A percentile compares a stretch with the other conserved stretches of the same genome.
phyloP scores from a whole-genome alignment of 2,888 invertebrate species.

The Coleophora deauratella region DNA sequence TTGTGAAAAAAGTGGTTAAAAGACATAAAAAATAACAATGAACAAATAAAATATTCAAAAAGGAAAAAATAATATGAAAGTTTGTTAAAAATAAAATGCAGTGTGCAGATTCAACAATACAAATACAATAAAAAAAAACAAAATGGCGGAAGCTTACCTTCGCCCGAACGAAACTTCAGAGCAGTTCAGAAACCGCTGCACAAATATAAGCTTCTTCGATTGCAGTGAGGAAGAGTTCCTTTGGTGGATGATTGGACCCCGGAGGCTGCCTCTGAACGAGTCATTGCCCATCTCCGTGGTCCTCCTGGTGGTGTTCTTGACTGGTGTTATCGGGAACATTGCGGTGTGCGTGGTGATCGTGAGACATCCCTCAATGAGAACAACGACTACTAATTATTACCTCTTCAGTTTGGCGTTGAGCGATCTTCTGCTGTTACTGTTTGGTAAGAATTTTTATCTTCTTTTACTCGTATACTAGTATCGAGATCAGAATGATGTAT shows the following conservation, averaged over 20 bases:
- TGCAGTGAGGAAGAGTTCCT: conserved; percentile 77
- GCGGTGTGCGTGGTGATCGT: conserved; percentile 90
- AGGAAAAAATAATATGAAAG: too few relatives aligned
- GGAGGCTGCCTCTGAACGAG: conserved; percentile 71
- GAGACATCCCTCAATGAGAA: conserved; percentile 86
- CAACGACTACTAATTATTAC: conserved; percentile 95
- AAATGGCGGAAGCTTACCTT: conserved; percentile 38
- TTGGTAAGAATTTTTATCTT: conserved; percentile 77
- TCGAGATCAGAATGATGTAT: too few relatives aligned
- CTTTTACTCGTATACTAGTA: too few relatives aligned
- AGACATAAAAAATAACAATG: too few relatives aligned
- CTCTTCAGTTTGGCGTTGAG: conserved; percentile 91
- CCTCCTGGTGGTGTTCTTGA: conserved; percentile 85
- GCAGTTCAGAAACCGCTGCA: conserved; percentile 50
- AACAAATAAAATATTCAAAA: too few relatives aligned
- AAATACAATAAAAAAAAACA: conserved; percentile 2
- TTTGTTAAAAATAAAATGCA: too few relatives aligned
- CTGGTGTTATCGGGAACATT: conserved; percentile 88
- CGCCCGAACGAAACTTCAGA: conserved; percentile 41
- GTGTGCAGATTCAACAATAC: neutral
- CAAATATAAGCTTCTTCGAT: conserved; percentile 62
- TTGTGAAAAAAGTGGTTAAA: too few relatives aligned
- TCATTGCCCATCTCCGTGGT: conserved; percentile 78
- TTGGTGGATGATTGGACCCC: conserved; percentile 74
- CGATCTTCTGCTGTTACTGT: conserved; percentile 84